A percentile compares a stretch with the other conserved stretches of the same genome.
Conservation (phyloP, 2,888 invertebrate species). For the Drosophila yooni region DNA sequence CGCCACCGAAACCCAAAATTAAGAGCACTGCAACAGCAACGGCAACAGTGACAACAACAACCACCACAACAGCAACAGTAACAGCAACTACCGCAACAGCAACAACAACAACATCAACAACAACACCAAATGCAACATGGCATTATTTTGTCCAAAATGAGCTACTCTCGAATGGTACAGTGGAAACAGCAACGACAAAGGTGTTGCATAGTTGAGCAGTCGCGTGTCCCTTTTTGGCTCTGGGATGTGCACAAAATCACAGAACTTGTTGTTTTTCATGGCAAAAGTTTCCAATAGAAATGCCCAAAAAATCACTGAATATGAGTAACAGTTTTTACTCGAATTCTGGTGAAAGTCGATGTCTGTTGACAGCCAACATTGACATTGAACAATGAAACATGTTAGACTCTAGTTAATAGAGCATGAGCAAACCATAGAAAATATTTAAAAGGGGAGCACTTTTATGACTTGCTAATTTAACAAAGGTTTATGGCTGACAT, state of each 20-base stretch:
- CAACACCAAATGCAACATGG: slow-evolving; percentile 13
- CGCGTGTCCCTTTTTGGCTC: slow-evolving; percentile 23
- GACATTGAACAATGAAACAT: not conserved
- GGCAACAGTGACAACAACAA: slow-evolving; percentile 22
- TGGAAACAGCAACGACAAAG: slow-evolving; percentile 33
- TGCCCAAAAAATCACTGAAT: not conserved
- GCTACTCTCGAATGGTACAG: slow-evolving; percentile 29
- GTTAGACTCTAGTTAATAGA: not conserved
- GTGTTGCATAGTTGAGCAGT: slow-evolving; percentile 61
- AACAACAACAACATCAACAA: slow-evolving; percentile 12
- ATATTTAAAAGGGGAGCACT: not conserved
- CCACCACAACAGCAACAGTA: slow-evolving; percentile 9
- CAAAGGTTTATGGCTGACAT: not conserved
- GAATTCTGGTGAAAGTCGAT: not conserved
- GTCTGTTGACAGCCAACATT: not conserved
- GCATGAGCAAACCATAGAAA: not conserved
- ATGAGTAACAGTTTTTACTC: not conserved
- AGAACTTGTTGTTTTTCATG: not conserved
- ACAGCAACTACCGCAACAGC: slow-evolving; percentile 37
- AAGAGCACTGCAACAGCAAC: slow-evolving; percentile 64
- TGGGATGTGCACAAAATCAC: slow-evolving; percentile 35
- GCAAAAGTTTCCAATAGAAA: not conserved
- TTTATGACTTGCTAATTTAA: not conserved
- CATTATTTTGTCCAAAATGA: slow-evolving; percentile 58
- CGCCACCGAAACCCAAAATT: slow-evolving; percentile 75